Percentiles rank a stretch among this genome's conserved stretches.
Conservation (phyloP, 2,797 vertebrate species). For the Danio albolineatus region DNA sequence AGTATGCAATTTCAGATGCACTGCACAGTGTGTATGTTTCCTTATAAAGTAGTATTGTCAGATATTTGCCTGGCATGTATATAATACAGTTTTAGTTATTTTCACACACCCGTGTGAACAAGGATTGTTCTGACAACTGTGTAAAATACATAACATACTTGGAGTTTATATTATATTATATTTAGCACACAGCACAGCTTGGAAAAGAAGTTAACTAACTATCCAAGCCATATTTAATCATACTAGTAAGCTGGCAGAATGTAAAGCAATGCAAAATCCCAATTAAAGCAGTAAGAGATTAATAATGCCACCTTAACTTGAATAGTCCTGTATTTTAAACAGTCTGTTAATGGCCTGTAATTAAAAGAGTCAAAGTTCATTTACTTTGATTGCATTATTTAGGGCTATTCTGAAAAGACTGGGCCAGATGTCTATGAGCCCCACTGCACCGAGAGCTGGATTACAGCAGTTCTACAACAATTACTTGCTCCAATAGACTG, state of each 20-base stretch:
- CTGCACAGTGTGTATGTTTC: too few relatives aligned
- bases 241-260: neutral
- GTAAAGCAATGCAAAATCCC: neutral
- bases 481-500: conserved; percentile 18
- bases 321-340: conserved; percentile 2
- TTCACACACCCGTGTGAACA: too few relatives aligned
- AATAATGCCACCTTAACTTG: neutral
- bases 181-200: too few relatives aligned
- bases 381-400: neutral
- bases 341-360: neutral
- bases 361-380: neutral
- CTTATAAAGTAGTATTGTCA: too few relatives aligned
- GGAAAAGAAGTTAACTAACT: too few relatives aligned
- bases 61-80: too few relatives aligned
- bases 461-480: neutral
- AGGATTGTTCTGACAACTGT: too few relatives aligned
- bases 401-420: neutral
- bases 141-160: too few relatives aligned
- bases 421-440: neutral
- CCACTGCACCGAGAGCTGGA: neutral
- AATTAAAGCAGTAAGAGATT: neutral
- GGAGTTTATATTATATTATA: too few relatives aligned
- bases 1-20: too few relatives aligned
- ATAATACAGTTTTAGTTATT: too few relatives aligned
- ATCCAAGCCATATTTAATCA: too few relatives aligned